These are phyloP conservation scores for Catharus minimus DNA, from an alignment of 2,113 vertebrate species.

Conservation along the genomic window DNA sequence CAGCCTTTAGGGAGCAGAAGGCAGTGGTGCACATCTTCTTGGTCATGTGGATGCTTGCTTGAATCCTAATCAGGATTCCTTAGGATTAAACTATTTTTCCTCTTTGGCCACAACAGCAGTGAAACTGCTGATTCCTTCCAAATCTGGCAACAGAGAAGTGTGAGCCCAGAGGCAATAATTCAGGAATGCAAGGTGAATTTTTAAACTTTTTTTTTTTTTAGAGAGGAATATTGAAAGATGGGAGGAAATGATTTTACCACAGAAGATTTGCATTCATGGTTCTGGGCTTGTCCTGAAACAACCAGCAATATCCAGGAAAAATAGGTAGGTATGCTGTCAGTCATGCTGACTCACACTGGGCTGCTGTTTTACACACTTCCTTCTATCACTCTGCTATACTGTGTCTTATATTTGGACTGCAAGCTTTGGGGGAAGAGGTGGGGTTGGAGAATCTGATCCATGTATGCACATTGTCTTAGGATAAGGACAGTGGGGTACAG, in stretches of 20 bases:
- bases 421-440: neutral
- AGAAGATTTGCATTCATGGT: neutral
- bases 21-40: neutral
- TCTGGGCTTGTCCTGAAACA: slow-evolving; percentile 13
- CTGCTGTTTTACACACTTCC: neutral
- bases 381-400: neutral
- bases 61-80: neutral
- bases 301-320: slow-evolving; percentile 24
- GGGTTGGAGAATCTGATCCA: neutral
- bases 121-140: neutral
- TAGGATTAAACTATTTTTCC: neutral
- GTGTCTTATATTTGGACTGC: neutral
- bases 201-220: neutral
- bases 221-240: neutral
- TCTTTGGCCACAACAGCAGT: neutral
- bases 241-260: neutral
- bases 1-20: neutral
- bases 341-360: neutral
- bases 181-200: slow-evolving; percentile 5
- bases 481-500: neutral
- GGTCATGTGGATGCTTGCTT: neutral
- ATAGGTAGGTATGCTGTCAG: neutral
- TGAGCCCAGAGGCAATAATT: neutral
- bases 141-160: neutral
- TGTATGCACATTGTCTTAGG: neutral